Evolutionary conservation across 2,888 invertebrate species (phyloP), one percentile per base, ranked within the genome.

Genomic region (Macrostomum cliftonense): DNA sequence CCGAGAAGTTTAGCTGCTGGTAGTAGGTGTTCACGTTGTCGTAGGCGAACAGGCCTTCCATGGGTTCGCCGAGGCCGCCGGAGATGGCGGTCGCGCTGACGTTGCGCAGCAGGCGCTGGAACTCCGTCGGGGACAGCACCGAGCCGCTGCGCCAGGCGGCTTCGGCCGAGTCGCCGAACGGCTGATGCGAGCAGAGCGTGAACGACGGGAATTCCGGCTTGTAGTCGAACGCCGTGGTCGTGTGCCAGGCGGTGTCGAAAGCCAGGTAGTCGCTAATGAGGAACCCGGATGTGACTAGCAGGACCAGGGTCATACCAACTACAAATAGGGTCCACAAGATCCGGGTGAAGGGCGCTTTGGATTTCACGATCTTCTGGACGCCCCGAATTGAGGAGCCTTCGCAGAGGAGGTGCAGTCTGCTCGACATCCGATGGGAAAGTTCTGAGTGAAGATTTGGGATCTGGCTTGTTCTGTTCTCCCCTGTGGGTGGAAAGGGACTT

Each of bases 221-320:
- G n/a, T 50, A 16, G 36, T 50, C 50, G 12, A 50, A 47, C 11
- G 20, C 17, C 16, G 47, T 50, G 13, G 39, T 50, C 5, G 17
- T 16, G 14, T 50, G 50, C 50, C 50, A 50, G n/a, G 46, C 49
- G 14, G 50, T 50, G 40, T 51, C 28, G 17, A 49, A 50, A 16
- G 47, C 40, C 20, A 50, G 48, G 49, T 50, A 50, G 39, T 50
- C 50, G 17, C 28, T 39, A 19, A 50, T 21, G 13, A 50, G 39
- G 21, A 50, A 50, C 2, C 37, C 48, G 12, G 50, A 50, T 4
- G 20, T 50, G 12, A 50, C 39, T 4, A 50, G 19, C n/a, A 50
- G 36, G 5, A 49, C 39, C 20, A 39, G 39, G n/a, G 50, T 50
- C 50, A 50, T 50, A n/a, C 47, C 21, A 7, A 50, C 21, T 1